phyloP scores from a whole-genome alignment of 1,140 invertebrate species.

The Sycophaga agraensis region DNA sequence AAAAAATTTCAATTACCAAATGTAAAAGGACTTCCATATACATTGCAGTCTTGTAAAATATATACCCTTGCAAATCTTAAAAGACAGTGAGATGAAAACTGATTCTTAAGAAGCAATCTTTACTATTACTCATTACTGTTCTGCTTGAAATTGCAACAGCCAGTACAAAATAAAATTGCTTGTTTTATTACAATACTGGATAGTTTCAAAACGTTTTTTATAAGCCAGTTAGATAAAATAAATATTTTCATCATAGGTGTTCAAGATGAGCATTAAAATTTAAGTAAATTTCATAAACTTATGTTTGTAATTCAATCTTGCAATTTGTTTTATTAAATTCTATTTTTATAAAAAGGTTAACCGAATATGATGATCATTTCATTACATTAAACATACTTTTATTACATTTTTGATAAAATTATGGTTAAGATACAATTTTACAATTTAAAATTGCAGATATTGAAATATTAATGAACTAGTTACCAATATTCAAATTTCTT shows the following conservation, averaged over 20 bases:
- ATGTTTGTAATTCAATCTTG: background rate
- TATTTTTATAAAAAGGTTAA: background rate
- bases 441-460: background rate
- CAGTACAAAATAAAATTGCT: background rate
- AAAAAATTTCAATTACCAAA: slow-evolving; percentile 6
- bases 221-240: background rate
- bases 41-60: slow-evolving; percentile 3
- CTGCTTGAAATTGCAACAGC: background rate
- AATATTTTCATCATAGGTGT: slow-evolving; percentile 11
- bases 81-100: background rate
- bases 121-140: slow-evolving; percentile 3
- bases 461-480: background rate
- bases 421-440: background rate
- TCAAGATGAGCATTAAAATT: slow-evolving; percentile 2
- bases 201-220: background rate
- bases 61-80: background rate
- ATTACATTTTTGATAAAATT: background rate
- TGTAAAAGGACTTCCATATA: background rate
- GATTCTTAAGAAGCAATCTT: slow-evolving; percentile 3
- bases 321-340: background rate
- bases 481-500: background rate
- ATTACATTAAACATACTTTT: background rate
- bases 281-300: background rate
- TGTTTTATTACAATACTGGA: background rate
- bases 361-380: too few species aligned